These are phyloP conservation scores for Drosophila kambysellisi DNA, from an alignment of 2,888 invertebrate genomes.

Conservation along the genomic window DNA sequence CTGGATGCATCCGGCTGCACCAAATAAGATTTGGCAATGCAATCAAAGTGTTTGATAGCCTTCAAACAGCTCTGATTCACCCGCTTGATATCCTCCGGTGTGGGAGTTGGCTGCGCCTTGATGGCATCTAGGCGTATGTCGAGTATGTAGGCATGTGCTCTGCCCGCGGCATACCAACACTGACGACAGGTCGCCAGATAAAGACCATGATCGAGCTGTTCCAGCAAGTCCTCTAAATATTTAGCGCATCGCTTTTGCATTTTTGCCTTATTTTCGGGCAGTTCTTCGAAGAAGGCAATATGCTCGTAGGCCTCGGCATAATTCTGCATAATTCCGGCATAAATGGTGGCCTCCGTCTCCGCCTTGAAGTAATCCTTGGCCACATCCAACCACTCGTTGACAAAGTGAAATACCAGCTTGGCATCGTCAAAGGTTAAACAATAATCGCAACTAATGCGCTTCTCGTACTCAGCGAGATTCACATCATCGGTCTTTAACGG, in stretches of 20 bases:
- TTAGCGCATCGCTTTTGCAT: slow-evolving; percentile 96
- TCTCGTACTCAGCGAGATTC: slow-evolving; percentile 87
- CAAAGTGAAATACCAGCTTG: slow-evolving; percentile 90
- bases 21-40: slow-evolving; percentile 90
- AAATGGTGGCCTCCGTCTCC: slow-evolving; percentile 94
- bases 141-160: slow-evolving; percentile 92
- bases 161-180: slow-evolving; percentile 94
- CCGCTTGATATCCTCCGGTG: slow-evolving; percentile 90
- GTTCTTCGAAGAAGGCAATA: slow-evolving; percentile 94
- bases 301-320: slow-evolving; percentile 91
- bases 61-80: slow-evolving; percentile 91
- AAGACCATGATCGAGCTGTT: slow-evolving; percentile 93
- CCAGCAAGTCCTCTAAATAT: slow-evolving; percentile 91
- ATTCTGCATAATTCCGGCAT: slow-evolving; percentile 93
- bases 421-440: slow-evolving; percentile 93
- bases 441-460: slow-evolving; percentile 89
- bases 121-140: slow-evolving; percentile 92
- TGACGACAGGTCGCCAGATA: slow-evolving; percentile 93
- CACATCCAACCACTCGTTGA: slow-evolving; percentile 91
- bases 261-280: slow-evolving; percentile 92
- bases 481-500: slow-evolving; percentile 76
- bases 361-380: slow-evolving; percentile 94
- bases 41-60: slow-evolving; percentile 90
- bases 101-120: slow-evolving; percentile 86
- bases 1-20: slow-evolving; percentile 85